Evolutionary conservation across 2,113 vertebrate genomes (phyloP).

Genomic region (Recurvirostra avosetta): DNA sequence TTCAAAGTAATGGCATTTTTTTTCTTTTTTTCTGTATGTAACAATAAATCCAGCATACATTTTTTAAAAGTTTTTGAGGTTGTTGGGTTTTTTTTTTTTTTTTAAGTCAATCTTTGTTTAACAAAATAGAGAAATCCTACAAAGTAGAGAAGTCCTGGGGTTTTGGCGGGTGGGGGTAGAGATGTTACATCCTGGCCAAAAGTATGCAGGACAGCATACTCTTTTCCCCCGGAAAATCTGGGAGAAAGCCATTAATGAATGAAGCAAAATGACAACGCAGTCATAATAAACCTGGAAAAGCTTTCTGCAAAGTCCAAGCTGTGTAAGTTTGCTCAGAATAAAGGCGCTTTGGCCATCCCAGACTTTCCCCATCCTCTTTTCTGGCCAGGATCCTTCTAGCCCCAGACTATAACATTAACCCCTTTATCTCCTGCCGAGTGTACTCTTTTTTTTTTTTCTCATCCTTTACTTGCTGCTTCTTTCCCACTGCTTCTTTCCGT

Average conservation of each 20-base stretch:
- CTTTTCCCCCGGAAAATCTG: neutral
- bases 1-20: neutral
- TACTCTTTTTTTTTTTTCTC: too few species aligned
- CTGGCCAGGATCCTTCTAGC: neutral
- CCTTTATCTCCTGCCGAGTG: neutral
- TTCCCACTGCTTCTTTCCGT: neutral
- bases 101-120: neutral
- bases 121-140: neutral
- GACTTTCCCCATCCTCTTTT: neutral
- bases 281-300: neutral
- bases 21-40: neutral
- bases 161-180: too few species aligned
- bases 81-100: too few species aligned
- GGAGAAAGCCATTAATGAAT: neutral
- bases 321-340: neutral
- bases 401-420: neutral
- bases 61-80: neutral
- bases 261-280: neutral
- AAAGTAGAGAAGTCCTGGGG: neutral
- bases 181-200: neutral
- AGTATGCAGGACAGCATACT: neutral
- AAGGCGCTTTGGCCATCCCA: neutral
- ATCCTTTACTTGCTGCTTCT: neutral
- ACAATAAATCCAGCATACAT: neutral
- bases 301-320: neutral